Evolutionary conservation across 2,888 invertebrate genomes (phyloP), one percentile per base, ranked within the genome.

Genomic region (Cephus pulcher): DNA sequence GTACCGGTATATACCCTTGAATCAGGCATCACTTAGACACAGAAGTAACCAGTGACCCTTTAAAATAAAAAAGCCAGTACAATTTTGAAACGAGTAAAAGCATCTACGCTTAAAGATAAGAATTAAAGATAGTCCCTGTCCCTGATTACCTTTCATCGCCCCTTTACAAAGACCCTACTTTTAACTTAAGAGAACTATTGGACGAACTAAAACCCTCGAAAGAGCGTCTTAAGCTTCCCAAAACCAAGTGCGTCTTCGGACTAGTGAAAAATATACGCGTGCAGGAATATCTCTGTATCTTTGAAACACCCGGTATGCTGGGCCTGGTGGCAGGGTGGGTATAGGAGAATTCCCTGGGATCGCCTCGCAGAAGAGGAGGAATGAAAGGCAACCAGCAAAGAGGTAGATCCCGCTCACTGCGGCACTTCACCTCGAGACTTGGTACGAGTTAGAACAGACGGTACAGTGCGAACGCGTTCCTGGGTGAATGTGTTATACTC

Each of bases 351-450:
- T 81, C 81, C 76, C 78, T 69, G 79, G 69, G 80, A 78, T 76
- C 12, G 78, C 69, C 69, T 69, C 75, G 78, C 79, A 73, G 77
- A 75, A 80, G 81, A 83, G 82, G 77, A 85, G 83, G 85, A 85
- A 84, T 79, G 83, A 84, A 84, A 84, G 84, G 84, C 70, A 77
- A 69, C 69, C 37, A 76, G 35, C 74, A 40, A 78, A 80, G 81
- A 81, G 82, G 83, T 80, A 80, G 78, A 81, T 83, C 80, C 85
- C 85, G 84, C 84, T 85, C 86, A 85, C 84, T 81, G 69, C 80
- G 80, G 71, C 85, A 86, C 82, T 84, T 83, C 83, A 86, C 83
- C 84, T 86, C 84, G 82, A 82, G 79, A 82, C 84, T 82, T 82
- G 80, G 82, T 82, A 81, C 80, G 83, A 84, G 84, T 84, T 82